These are phyloP conservation scores for Cynopterus sphinx DNA, from an alignment of 2,797 vertebrate species.

Conservation along the genomic window DNA sequence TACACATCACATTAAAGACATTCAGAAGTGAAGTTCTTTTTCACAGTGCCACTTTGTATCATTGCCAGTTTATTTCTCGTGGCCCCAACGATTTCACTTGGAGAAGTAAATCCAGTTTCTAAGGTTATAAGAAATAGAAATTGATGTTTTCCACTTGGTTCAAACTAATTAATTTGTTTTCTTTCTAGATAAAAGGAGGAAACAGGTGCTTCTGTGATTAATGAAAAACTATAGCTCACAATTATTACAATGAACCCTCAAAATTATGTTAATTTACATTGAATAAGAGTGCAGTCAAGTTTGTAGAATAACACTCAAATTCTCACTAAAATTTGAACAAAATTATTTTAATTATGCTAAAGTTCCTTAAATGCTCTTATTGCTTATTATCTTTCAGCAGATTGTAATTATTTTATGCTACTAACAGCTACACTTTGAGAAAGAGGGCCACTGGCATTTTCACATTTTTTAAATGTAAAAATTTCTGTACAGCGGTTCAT, in stretches of 20 bases:
- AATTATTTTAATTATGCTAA: conserved; percentile 34
- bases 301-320: background rate
- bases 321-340: background rate
- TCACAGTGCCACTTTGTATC: fast-evolving
- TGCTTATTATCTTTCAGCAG: conserved; percentile 18
- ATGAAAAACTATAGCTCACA: background rate
- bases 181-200: background rate
- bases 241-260: background rate
- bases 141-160: background rate
- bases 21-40: background rate
- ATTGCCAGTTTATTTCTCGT: background rate
- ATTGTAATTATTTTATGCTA: conserved; percentile 8
- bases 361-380: conserved; percentile 6
- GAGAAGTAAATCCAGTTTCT: background rate
- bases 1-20: background rate
- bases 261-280: background rate
- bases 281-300: background rate
- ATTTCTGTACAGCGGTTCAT: background rate
- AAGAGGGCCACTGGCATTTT: conserved; percentile 52
- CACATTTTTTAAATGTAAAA: conserved; percentile 38
- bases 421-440: background rate
- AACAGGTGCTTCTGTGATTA: background rate
- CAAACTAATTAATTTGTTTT: background rate
- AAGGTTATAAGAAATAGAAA: background rate
- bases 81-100: background rate